phyloP scores from a whole-genome alignment of 2,113 vertebrate genomes.

The Salvelinus fontinalis region DNA sequence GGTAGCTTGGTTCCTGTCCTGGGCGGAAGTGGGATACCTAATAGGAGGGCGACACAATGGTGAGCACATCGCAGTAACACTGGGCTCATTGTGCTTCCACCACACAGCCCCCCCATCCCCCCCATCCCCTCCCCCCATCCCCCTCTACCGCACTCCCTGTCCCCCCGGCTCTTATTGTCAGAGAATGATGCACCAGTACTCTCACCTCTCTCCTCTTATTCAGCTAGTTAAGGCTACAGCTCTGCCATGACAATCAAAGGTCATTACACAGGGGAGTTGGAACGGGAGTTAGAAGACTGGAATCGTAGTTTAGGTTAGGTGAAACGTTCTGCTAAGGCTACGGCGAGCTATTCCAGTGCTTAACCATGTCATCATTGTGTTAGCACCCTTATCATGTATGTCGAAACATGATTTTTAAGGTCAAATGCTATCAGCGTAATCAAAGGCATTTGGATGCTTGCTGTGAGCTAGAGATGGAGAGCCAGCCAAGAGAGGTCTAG shows the following conservation, averaged over 20 bases:
- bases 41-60: slow-evolving; percentile 86
- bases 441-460: slow-evolving; percentile 29
- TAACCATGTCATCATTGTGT: neutral
- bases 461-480: neutral
- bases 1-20: slow-evolving; percentile 5
- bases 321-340: neutral
- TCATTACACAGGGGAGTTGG: slow-evolving; percentile 35
- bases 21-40: slow-evolving; percentile 42
- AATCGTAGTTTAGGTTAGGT: neutral
- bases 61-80: slow-evolving; percentile 81
- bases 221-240: slow-evolving; percentile 85
- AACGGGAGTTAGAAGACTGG: neutral
- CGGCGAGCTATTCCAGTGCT: neutral
- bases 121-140: slow-evolving; percentile 70
- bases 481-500: slow-evolving; percentile 56
- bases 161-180: slow-evolving; percentile 84
- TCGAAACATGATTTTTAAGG: slow-evolving; percentile 33
- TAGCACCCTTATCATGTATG: neutral
- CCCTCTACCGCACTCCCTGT: slow-evolving; percentile 77
- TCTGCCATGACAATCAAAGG: slow-evolving; percentile 79
- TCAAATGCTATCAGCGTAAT: slow-evolving; percentile 35
- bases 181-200: slow-evolving; percentile 49
- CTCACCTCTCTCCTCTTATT: slow-evolving; percentile 77
- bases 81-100: slow-evolving; percentile 80
- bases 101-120: slow-evolving; percentile 76